Evolutionary conservation across 2,888 invertebrate genomes (phyloP).

Genomic region (Omphaloscelis lunosa): DNA sequence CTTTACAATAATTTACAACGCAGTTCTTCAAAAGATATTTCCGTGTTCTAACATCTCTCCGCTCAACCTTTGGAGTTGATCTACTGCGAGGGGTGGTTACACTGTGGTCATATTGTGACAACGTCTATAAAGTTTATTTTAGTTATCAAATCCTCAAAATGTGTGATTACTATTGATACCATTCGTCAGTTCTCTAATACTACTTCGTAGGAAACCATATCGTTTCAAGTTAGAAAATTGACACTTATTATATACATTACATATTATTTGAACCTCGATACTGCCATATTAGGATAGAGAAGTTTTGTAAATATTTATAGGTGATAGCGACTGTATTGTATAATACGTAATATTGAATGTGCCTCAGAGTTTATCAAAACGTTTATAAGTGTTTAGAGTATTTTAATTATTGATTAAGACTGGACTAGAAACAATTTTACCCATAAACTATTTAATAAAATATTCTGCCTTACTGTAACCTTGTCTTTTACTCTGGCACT

Average conservation of each 20-base stretch:
- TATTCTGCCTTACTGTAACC: constrained; percentile 56
- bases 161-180: constrained; percentile 60
- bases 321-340: constrained; percentile 72
- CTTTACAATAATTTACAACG: neutral
- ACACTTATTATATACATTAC: constrained; percentile 32
- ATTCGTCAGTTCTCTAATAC: constrained; percentile 52
- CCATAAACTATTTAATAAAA: constrained; percentile 51
- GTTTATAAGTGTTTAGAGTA: constrained; percentile 82
- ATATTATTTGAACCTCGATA: constrained; percentile 81
- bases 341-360: constrained; percentile 88
- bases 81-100: constrained; percentile 5
- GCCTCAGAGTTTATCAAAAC: constrained; percentile 89
- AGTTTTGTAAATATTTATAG: constrained; percentile 79
- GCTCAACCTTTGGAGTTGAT: neutral
- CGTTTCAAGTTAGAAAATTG: constrained; percentile 45
- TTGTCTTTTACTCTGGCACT: constrained; percentile 56
- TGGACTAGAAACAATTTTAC: constrained; percentile 76
- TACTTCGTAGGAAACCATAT: constrained; percentile 28
- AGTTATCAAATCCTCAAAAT: constrained; percentile 29
- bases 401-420: constrained; percentile 79
- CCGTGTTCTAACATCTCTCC: neutral
- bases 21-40: neutral
- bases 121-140: neutral
- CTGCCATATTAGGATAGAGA: constrained; percentile 88
- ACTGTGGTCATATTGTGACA: constrained; percentile 14